Evolutionary conservation across 2,797 vertebrate genomes (phyloP).

Genomic region (Myripristis murdjan): DNA sequence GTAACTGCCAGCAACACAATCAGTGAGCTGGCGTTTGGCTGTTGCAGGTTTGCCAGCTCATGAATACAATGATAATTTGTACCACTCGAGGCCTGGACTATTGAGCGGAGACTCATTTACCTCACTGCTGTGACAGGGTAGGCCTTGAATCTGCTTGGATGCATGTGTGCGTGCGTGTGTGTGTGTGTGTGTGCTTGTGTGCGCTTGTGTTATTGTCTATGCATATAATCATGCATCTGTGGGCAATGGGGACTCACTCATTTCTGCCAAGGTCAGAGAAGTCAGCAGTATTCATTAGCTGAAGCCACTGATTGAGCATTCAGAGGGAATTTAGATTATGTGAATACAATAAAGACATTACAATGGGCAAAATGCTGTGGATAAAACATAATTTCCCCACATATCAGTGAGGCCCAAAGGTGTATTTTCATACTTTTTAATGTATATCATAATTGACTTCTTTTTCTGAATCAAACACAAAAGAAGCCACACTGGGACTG

Average conservation of each 20-base stretch:
- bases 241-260: slow-evolving; percentile 59
- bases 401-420: slow-evolving; percentile 37
- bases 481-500: slow-evolving; percentile 28
- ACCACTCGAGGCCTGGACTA: slow-evolving; percentile 63
- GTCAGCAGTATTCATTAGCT: slow-evolving; percentile 73
- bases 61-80: slow-evolving; percentile 75
- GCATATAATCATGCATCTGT: slow-evolving; percentile 56
- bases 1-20: slow-evolving; percentile 57
- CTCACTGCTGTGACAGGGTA: slow-evolving; percentile 59
- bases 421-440: slow-evolving; percentile 19
- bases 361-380: slow-evolving; percentile 48
- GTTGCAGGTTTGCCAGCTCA: slow-evolving; percentile 66
- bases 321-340: slow-evolving; percentile 63
- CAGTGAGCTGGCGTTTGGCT: slow-evolving; percentile 35
- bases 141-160: slow-evolving; percentile 42
- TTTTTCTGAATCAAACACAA: slow-evolving; percentile 37
- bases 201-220: slow-evolving; percentile 32
- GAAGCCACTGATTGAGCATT: slow-evolving; percentile 68
- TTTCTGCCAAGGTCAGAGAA: slow-evolving; percentile 76
- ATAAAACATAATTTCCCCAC: slow-evolving; percentile 50
- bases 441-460: slow-evolving; percentile 37
- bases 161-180: slow-evolving; percentile 22
- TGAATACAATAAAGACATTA: slow-evolving; percentile 53
- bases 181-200: background rate
- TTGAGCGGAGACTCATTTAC: slow-evolving; percentile 71